Conservation (phyloP, 53 echinoderm and acorn worm species). For the Paracentrotus lividus region DNA sequence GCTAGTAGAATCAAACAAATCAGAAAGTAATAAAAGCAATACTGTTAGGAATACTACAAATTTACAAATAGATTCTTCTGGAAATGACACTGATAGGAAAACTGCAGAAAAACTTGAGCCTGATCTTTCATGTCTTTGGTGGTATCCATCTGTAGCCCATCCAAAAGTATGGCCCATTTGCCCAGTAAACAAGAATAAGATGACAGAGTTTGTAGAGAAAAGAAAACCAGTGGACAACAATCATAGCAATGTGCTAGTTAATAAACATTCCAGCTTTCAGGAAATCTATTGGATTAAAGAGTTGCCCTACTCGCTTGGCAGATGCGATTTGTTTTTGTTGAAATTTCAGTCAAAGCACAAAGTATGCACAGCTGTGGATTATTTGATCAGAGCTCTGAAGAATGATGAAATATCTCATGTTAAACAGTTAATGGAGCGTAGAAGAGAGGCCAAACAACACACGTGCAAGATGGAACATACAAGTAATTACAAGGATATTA, state of each 20-base stretch:
- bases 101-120: neutral
- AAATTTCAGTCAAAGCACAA: neutral
- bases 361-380: constrained; percentile 58
- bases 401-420: neutral
- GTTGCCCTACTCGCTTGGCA: neutral
- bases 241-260: neutral
- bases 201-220: neutral
- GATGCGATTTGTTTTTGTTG: neutral
- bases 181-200: neutral
- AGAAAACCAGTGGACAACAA: neutral
- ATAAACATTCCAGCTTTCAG: neutral
- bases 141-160: neutral
- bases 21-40: constrained; percentile 4
- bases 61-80: constrained; percentile 6
- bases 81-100: neutral
- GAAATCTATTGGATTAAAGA: neutral
- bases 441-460: neutral
- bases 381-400: constrained; percentile 22
- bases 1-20: neutral
- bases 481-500: neutral
- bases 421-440: neutral
- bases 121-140: neutral
- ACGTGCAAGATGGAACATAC: neutral
- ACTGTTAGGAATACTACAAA: neutral
- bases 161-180: neutral